Conservation (phyloP, 2,113 vertebrate genomes). For the Mormoops blainvillei region DNA sequence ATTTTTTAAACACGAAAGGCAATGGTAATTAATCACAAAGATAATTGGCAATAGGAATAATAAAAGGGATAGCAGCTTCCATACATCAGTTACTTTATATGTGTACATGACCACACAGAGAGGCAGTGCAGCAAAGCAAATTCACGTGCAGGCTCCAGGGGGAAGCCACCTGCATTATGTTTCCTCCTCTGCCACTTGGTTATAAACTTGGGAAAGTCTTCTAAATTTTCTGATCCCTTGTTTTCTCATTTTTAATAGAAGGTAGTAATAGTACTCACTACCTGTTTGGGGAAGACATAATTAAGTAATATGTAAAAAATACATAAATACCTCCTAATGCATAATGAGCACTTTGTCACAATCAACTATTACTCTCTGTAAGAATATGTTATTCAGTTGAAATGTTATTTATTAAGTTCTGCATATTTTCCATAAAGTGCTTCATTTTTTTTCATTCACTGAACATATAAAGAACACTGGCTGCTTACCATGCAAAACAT, state of each 20-base stretch:
- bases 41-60: neutral
- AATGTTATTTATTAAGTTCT: neutral
- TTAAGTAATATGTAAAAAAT: neutral
- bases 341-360: neutral
- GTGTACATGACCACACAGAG: neutral
- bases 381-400: neutral
- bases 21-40: neutral
- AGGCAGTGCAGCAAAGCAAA: too few species aligned
- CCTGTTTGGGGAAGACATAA: neutral
- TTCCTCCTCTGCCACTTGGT: neutral
- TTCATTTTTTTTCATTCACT: neutral
- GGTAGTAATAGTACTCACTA: neutral
- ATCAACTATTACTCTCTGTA: neutral
- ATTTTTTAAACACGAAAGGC: neutral
- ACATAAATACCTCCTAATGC: neutral
- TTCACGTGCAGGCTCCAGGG: neutral
- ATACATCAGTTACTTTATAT: neutral
- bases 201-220: neutral
- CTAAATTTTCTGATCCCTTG: too few species aligned
- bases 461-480: neutral
- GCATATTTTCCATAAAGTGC: neutral
- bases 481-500: neutral
- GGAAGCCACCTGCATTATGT: fast-evolving
- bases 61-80: neutral
- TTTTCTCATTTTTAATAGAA: neutral